phyloP scores from a whole-genome alignment of 2,113 vertebrate species.

The Chionis minor region DNA sequence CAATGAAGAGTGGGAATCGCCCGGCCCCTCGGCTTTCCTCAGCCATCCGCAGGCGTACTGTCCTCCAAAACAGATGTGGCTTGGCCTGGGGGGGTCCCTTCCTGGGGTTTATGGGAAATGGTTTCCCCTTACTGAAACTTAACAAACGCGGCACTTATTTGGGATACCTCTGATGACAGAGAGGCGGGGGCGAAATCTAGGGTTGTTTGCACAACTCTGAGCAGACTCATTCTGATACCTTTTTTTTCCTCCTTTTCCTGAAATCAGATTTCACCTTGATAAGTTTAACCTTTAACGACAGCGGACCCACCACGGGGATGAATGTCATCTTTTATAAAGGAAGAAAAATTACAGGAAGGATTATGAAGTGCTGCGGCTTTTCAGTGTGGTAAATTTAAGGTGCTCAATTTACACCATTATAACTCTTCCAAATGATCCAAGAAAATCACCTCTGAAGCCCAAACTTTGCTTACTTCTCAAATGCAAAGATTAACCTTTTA shows the following conservation, averaged over 20 bases:
- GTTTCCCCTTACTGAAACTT: not conserved
- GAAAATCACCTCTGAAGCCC: not conserved
- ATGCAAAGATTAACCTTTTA: not conserved
- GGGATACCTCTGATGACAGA: not conserved
- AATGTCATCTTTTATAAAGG: not conserved
- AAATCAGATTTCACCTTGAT: not conserved
- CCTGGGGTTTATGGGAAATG: not conserved
- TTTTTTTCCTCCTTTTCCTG: not conserved
- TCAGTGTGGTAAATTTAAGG: not conserved
- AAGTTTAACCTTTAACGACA: not conserved
- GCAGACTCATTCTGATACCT: not conserved
- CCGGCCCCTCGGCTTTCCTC: not conserved
- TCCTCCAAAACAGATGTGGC: not conserved
- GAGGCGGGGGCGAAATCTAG: not conserved
- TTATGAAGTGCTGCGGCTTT: not conserved
- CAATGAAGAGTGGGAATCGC: accelerated
- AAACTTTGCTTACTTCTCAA: not conserved
- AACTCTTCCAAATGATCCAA: not conserved
- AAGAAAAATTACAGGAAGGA: conserved; percentile 1
- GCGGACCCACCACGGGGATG: not conserved
- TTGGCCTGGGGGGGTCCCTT: not conserved
- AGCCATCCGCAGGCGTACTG: accelerated
- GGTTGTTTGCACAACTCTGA: not conserved
- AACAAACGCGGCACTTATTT: not conserved
- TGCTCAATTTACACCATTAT: not conserved